Conservation (phyloP, 2,888 invertebrate species). For the Euspilapteryx auroguttella region DNA sequence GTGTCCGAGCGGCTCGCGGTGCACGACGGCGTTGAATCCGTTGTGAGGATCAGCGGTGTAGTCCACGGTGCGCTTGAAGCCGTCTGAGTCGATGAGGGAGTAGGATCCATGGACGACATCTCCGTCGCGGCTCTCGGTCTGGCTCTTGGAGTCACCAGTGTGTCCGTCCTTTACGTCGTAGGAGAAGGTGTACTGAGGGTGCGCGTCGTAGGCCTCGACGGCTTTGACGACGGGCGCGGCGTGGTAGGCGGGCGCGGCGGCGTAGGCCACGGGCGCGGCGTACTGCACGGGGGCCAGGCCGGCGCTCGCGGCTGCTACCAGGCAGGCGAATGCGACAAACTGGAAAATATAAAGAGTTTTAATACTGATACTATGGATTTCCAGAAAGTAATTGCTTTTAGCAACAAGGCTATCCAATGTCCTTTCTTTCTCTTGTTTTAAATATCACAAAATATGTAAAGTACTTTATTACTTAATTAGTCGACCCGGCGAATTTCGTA, state of each 20-base stretch:
- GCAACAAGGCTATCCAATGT: no score
- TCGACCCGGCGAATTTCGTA: no score
- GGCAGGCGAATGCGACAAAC: constrained; percentile 11
- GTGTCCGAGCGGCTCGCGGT: constrained; percentile 23
- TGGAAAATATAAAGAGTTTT: constrained; percentile 3
- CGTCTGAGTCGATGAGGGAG: constrained; percentile 51
- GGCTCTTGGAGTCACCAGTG: constrained; percentile 39
- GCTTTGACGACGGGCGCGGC: constrained; percentile 8
- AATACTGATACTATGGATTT: not conserved
- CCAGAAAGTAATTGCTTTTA: no score
- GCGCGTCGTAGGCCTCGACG: constrained; percentile 21
- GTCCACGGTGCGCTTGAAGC: constrained; percentile 52
- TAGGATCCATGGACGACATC: constrained; percentile 49
- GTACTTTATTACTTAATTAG: no score
- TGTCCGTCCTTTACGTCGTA: constrained; percentile 35
- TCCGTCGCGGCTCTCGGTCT: constrained; percentile 29
- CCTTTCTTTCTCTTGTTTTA: no score
- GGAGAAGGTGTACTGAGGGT: constrained; percentile 29
- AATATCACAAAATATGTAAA: no score
- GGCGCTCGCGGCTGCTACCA: constrained; percentile 10
- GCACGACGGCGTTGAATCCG: constrained; percentile 58
- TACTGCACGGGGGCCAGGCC: constrained; percentile 18
- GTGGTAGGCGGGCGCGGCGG: constrained; percentile 13
- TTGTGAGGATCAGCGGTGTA: constrained; percentile 30
- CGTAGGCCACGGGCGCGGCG: constrained; percentile 28